Evolutionary conservation across 2,888 invertebrate species (phyloP), one percentile per base, ranked within the genome.

Genomic region (Drosophila diplacantha): DNA sequence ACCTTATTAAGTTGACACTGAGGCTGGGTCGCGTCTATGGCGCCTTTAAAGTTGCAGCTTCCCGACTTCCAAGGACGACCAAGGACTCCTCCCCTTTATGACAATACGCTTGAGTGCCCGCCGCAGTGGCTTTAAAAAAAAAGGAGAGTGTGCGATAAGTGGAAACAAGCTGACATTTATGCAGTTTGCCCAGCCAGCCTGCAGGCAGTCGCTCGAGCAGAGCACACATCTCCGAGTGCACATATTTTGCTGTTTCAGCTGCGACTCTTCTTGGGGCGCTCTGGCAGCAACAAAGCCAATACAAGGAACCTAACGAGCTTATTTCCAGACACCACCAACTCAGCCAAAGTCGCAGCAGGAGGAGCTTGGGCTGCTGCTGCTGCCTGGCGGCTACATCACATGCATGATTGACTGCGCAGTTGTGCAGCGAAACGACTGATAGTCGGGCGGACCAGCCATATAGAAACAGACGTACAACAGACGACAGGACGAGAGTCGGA

Each of bases 91-190:
- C 57, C 39, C 62, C 69, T 56, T 58, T 59, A 69, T 81, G 79
- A 67, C 73, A 75, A 65, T 62, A 73, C 69, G 78, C 76, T 57
- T 68, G 79, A 81, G 72, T 79, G 81, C 52, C 41, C 32, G 62
- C 52, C 60, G 56, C 63, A 61, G 52, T 63, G 51, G 69, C 61
- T 64, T 62, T 58, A 76, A 29, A 68, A 67, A 16, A 29, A n/a
- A 24, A 24, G n/a, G 39, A 39, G 39, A 63, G 61, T 66, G 83
- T 83, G 83, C 82, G 82, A 83, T 81, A 81, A 81, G 82, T 79
- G 83, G 81, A 83, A 79, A 83, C 84, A 84, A 80, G 84, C 80
- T 80, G 84, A 82, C 84, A 84, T 84, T 84, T 83, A 80, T 84
- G 80, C 84, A 80, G 81, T 80, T 82, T 80, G 83, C 75, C 70